Evolutionary conservation across 2,113 vertebrate genomes (phyloP).

Genomic region (Pangasianodon hypophthalmus): DNA sequence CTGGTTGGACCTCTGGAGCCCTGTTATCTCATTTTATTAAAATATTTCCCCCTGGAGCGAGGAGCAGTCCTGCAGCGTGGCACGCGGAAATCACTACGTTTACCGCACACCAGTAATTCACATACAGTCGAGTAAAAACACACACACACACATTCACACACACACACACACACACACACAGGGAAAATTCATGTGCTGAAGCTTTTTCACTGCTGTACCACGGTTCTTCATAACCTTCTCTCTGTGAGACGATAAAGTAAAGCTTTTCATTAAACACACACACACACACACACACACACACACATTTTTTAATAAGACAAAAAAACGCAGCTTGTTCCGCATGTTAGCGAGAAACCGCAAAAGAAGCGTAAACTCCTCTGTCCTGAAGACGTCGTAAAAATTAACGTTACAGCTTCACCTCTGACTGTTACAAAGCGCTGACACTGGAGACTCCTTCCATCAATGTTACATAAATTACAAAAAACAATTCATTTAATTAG

Average conservation of each 20-base stretch:
- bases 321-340: no score
- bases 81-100: not conserved
- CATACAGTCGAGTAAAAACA: not conserved
- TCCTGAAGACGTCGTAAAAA: not conserved
- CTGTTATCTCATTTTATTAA: constrained; percentile 33
- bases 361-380: not conserved
- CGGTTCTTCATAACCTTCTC: not conserved
- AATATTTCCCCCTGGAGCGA: constrained; percentile 21
- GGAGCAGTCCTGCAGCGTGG: not conserved
- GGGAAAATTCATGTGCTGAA: not conserved
- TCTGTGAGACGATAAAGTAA: not conserved
- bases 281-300: constrained; percentile 6
- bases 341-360: not conserved
- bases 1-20: constrained; percentile 8
- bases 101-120: not conserved
- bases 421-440: not conserved
- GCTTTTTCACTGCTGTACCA: not conserved
- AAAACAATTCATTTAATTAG: not conserved
- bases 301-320: not conserved
- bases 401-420: not conserved
- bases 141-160: constrained; percentile 8
- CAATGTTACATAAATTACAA: not conserved
- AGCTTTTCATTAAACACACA: not conserved
- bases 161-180: not conserved
- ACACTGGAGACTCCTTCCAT: constrained; percentile 5